Conservation (phyloP, 2,888 invertebrate genomes). For the Fragum whitleyi region DNA sequence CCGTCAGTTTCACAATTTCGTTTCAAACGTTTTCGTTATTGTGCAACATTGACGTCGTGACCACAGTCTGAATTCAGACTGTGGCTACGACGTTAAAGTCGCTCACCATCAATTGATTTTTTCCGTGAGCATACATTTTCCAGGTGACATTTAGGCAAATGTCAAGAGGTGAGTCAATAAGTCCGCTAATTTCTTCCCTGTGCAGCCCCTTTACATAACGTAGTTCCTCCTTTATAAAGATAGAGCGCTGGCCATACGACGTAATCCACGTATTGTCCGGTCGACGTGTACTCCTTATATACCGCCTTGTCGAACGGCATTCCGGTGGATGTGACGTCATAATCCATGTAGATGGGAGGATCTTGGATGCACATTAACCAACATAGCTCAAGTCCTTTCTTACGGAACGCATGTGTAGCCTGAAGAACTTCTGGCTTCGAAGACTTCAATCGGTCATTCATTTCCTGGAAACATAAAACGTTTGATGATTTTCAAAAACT, state of each 20-base stretch:
- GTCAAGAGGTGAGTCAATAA: no score
- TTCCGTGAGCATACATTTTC: no score
- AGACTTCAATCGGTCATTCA: not conserved
- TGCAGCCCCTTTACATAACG: conserved; percentile 8
- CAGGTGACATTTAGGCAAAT: no score
- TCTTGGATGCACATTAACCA: conserved; percentile 32
- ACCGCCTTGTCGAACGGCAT: not conserved
- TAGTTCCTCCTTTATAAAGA: not conserved
- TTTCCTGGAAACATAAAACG: not conserved
- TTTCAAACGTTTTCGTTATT: no score
- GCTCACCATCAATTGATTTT: no score
- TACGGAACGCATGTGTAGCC: not conserved
- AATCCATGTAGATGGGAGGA: conserved; percentile 27
- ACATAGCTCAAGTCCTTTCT: conserved; percentile 10
- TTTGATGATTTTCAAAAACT: no score
- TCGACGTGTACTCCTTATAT: not conserved
- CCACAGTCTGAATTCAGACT: no score
- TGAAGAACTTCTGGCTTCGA: not conserved
- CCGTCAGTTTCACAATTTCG: no score
- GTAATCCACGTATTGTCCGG: not conserved
- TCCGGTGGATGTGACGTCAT: not conserved
- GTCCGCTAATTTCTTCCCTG: not conserved
- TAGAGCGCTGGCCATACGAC: conserved; percentile 1
- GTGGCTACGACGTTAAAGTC: no score
- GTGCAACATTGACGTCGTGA: no score